phyloP scores from a whole-genome alignment of 53 echinoderm and acorn worm genomes.

The Crossaster papposus region DNA sequence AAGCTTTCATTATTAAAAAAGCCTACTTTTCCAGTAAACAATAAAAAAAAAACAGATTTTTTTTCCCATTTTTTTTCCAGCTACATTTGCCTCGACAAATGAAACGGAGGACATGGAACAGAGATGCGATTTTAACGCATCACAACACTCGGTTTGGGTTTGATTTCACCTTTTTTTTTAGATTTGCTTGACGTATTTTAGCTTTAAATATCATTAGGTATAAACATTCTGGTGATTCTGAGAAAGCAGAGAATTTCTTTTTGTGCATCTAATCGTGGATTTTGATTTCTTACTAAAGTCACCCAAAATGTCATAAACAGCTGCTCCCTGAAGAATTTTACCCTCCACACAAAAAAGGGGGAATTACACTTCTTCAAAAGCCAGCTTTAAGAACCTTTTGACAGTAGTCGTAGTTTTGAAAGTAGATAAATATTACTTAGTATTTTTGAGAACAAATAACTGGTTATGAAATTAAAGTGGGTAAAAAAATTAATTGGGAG shows the following conservation, averaged over 20 bases:
- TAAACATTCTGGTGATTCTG: background rate
- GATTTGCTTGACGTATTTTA: background rate
- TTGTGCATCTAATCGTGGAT: background rate
- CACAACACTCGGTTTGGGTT: slow-evolving; percentile 4
- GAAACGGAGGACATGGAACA: background rate
- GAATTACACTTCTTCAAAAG: too few relatives aligned
- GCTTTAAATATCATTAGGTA: background rate
- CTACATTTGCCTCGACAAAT: background rate
- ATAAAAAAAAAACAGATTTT: background rate
- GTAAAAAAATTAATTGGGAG: too few relatives aligned
- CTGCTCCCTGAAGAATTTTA: too few relatives aligned
- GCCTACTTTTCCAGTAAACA: background rate
- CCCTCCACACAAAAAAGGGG: too few relatives aligned
- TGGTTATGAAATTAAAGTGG: too few relatives aligned
- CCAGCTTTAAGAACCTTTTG: too few relatives aligned
- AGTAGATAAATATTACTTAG: too few relatives aligned
- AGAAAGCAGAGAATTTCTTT: background rate
- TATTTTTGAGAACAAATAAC: too few relatives aligned
- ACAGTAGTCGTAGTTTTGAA: too few relatives aligned
- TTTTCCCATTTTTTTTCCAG: background rate
- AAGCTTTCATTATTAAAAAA: background rate
- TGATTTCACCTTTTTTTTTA: background rate
- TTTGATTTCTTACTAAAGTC: too few relatives aligned
- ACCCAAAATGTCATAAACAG: too few relatives aligned
- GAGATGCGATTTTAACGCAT: background rate